Base-by-base conservation (phyloP, 2,888 invertebrate genomes). In the Rhagonycha lutea region DNA sequence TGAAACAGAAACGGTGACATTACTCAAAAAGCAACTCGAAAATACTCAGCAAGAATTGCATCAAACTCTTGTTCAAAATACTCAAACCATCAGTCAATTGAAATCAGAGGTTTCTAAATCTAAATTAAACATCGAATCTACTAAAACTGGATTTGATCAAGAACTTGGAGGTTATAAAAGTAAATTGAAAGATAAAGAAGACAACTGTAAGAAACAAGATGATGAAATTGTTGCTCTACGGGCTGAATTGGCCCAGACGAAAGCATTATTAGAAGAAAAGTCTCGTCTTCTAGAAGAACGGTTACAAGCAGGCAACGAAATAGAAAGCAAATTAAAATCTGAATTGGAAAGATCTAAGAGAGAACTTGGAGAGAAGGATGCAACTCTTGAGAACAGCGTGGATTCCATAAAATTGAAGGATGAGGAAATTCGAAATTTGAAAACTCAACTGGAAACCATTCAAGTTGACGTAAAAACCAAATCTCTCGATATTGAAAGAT, bases 321-420 rank as follows among this genome's bases (percentile, higher is more conserved):
- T 78, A 14, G 86, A 87, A 80, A 80, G 80, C 32, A 76, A 74
- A 63, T 78, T 83, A 29, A 80, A 82, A 65, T 86, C 86, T 80
- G 85, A 86, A 78, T 74, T 84, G 9, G 84, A 86, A 11, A 83
- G 84, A 80, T 73, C 87, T 3, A 85, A 86, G 80, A 84, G 86
- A 83, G 85, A 86, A 74, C 86, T 90, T 18, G 91, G 90, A 85
- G 88, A 89, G 76, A 91, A 89, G 88, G 85, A 89, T 76, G 86
- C 89, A 83, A 91, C 91, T 83, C 83, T 90, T 78, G 91, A 91
- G 86, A 89, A 88, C 80, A 81, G 88, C 74, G 87, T 88, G 83
- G 90, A 90, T 79, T 82, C 83, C 4, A 88, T 88, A 80, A 88
- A 85, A 67, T 14, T 79, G 9, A 84, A 84, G 76, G 84, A 84